Base-by-base conservation (phyloP, 2,113 vertebrate genomes). In the Cheilinus undulatus region DNA sequence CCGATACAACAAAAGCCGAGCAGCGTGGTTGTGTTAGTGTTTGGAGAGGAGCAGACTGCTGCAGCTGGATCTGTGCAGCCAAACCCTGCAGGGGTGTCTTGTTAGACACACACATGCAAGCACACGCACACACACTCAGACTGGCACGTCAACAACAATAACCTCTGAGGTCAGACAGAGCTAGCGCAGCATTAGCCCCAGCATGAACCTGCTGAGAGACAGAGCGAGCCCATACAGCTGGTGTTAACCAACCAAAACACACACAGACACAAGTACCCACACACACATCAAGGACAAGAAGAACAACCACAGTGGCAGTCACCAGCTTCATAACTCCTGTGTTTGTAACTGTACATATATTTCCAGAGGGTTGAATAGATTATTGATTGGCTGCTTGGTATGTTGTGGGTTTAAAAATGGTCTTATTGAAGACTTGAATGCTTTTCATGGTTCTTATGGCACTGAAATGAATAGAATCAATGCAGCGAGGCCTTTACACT, bases 161-260 rank as follows among this genome's bases (percentile, higher is more conserved):
- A 89, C 89, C 89, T 89, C 89, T 73, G 79, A 86, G 89, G 89
- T 89, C 90, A 82, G 82, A 77, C 64, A 22, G 82, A 74, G 75
- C 82, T 81, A 80, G 82, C 46, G 58, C 68, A 83, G 83, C 78
- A 86, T 90, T 91, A 90, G 89, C 77, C 86, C 49, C 86, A 67
- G 79, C 74, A 72, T 89, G 80, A 89, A 89, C 87, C 84, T 88
- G 87, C 89, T 87, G 86, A 82, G 91, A 89, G 87, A 80, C 74
- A 43, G 79, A 86, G 82, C 48, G n/a, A 83, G 82, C 78, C 83
- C 75, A 78, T 83, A 68, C 87, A 87, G 86, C 86, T 87, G 83
- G 81, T 84, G 90, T 90, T 89, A 89, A 89, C 88, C 86, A 88
- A 52, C 83, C 83, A 83, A 78, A 86, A 87, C 83, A 85, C 40